A percentile compares a stretch with the other conserved stretches of the same genome.
Conservation (phyloP, 64 coral and sea anemone species). For the Montipora efflorescens region DNA sequence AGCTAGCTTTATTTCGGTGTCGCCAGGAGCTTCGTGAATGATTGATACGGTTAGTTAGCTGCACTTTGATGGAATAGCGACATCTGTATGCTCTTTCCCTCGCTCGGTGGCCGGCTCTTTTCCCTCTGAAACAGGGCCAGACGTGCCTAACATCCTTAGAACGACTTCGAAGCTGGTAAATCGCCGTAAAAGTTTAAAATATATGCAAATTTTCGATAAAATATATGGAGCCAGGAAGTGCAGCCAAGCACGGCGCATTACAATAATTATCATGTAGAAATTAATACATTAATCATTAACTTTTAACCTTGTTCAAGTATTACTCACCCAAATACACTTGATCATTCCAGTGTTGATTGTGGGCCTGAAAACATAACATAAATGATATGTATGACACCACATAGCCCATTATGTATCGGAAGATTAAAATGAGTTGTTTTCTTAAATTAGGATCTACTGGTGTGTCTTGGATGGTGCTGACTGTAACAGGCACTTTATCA, state of each 20-base stretch:
- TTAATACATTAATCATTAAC: no score
- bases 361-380: no score
- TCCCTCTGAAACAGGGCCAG: neutral
- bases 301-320: no score
- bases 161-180: neutral
- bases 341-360: no score
- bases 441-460: no score
- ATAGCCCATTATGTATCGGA: no score
- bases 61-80: constrained; percentile 29
- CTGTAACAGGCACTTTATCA: no score
- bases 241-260: neutral
- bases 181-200: neutral
- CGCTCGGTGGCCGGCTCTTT: neutral
- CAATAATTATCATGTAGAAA: neutral
- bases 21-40: constrained; percentile 18
- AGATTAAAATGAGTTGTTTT: no score
- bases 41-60: constrained; percentile 29
- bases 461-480: no score
- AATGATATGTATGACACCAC: no score
- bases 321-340: no score
- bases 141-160: neutral
- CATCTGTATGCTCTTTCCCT: constrained; percentile 24
- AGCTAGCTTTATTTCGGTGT: constrained; percentile 11
- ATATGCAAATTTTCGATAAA: neutral
- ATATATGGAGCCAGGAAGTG: neutral